These are phyloP conservation scores for Pocillopora meandrina DNA, from an alignment of 92 coral and sea anemone genomes.

Conservation along the genomic window DNA sequence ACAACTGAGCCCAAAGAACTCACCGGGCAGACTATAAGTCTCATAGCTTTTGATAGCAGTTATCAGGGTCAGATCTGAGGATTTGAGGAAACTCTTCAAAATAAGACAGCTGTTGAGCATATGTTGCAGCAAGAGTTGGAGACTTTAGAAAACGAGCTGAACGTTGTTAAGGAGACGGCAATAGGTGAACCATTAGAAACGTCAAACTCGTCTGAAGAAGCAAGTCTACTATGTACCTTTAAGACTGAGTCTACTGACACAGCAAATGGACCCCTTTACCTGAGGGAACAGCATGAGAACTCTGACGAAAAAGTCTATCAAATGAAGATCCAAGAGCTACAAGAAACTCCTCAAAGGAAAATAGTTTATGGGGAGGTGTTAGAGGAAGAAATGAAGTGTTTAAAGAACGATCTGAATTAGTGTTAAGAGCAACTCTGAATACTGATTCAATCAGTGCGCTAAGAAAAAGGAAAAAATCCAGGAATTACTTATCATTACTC, in stretches of 20 bases:
- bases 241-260: not conserved
- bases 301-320: not conserved
- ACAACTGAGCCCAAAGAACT: too few species aligned
- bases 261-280: not conserved
- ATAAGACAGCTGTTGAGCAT: too few species aligned
- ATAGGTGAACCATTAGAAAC: not conserved
- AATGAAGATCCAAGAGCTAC: not conserved
- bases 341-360: not conserved
- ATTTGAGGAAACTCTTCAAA: too few species aligned
- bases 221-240: not conserved
- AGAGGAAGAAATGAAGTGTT: not conserved
- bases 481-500: not conserved
- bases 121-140: too few species aligned
- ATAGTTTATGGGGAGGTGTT: not conserved
- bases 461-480: slow-evolving; percentile 9
- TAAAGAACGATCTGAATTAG: not conserved
- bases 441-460: slow-evolving; percentile 7
- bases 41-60: too few species aligned
- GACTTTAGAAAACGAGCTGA: too few species aligned
- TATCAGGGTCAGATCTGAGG: too few species aligned
- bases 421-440: not conserved
- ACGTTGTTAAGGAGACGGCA: too few species aligned
- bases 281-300: not conserved
- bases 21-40: too few species aligned
- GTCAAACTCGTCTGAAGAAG: slow-evolving; percentile 15